Percentiles rank a stretch among this genome's conserved stretches.
Evolutionary conservation across 1,140 invertebrate species (phyloP).

Genomic region (Homarus americanus): DNA sequence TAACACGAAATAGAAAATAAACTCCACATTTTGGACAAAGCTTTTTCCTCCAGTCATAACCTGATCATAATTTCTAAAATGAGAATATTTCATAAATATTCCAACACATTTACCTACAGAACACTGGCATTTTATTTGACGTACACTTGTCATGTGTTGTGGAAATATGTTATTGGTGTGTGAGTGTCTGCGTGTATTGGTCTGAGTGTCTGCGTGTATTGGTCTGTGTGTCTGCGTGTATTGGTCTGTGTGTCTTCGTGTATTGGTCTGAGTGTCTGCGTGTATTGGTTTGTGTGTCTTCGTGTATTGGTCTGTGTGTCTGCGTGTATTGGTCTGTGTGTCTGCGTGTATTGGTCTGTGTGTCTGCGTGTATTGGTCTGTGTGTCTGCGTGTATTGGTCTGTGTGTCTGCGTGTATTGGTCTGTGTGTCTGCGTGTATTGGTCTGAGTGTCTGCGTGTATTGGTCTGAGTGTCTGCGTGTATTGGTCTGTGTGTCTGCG

Average conservation of each 20-base stretch:
- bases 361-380: neutral
- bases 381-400: neutral
- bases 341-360: neutral
- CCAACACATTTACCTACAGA: too few relatives aligned
- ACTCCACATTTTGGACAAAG: too few relatives aligned
- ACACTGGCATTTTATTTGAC: too few relatives aligned
- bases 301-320: too few relatives aligned
- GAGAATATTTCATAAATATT: too few relatives aligned
- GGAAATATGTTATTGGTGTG: neutral
- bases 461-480: neutral
- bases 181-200: neutral
- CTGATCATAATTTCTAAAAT: too few relatives aligned
- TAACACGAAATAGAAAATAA: too few relatives aligned
- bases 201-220: neutral
- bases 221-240: neutral
- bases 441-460: neutral
- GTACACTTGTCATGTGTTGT: too few relatives aligned
- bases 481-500: neutral
- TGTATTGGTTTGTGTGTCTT: neutral
- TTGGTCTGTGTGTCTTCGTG: neutral
- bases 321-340: neutral
- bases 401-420: neutral
- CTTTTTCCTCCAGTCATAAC: too few relatives aligned
- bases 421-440: neutral
- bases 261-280: too few relatives aligned